Conservation (phyloP, 2,113 vertebrate species). For the Syrrhaptes paradoxus region DNA sequence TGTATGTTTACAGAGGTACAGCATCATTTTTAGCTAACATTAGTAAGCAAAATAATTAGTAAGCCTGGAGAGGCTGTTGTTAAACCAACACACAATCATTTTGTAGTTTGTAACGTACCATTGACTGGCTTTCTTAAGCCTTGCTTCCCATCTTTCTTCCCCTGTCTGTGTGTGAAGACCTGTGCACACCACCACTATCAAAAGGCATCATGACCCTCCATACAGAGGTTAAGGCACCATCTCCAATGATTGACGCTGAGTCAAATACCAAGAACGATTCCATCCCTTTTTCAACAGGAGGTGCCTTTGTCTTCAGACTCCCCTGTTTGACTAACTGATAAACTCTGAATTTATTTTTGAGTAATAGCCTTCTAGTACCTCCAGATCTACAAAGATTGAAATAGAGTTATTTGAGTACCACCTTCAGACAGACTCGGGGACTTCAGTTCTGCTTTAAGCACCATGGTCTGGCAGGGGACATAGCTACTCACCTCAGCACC, state of each 20-base stretch:
- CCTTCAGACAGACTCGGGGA: not conserved
- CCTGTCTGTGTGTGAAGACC: not conserved
- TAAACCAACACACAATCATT: not conserved
- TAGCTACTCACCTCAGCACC: not conserved
- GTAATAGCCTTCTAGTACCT: not conserved
- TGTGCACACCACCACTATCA: not conserved
- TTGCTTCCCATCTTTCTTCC: not conserved
- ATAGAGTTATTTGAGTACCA: not conserved
- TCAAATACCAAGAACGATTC: not conserved
- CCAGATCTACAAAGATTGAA: not conserved
- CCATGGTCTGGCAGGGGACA: not conserved
- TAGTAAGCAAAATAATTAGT: not conserved
- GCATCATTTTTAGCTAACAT: not conserved
- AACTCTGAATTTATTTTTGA: not conserved
- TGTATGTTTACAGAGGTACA: not conserved
- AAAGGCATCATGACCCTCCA: not conserved
- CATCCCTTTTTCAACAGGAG: not conserved
- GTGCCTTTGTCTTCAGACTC: not conserved
- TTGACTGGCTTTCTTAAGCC: not conserved
- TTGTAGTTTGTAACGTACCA: not conserved
- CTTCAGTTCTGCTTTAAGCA: not conserved
- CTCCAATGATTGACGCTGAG: not conserved
- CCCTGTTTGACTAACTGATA: not conserved
- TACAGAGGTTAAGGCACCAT: not conserved
- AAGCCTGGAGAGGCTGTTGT: not conserved